Conservation (phyloP, 2,888 invertebrate species). For the Margaritifera margaritifera region DNA sequence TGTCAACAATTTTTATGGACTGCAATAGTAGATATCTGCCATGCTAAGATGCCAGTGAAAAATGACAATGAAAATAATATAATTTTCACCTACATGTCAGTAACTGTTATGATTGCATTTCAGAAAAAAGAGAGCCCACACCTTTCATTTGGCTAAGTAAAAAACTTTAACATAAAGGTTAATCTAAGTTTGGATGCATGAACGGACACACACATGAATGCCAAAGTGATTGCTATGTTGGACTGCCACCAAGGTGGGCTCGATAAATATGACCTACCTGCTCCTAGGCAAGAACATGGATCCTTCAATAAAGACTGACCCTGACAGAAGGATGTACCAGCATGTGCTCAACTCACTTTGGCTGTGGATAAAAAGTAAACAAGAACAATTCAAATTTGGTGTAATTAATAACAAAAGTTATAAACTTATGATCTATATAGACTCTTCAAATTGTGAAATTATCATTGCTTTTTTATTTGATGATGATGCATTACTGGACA, state of each 20-base stretch:
- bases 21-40: too few species aligned
- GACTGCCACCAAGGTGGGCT: neutral
- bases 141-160: too few species aligned
- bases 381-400: neutral
- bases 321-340: conserved; percentile 88
- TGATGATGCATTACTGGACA: too few species aligned
- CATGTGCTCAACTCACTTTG: conserved; percentile 86
- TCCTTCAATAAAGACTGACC: conserved; percentile 89
- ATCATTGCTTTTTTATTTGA: neutral
- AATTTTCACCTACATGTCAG: too few species aligned
- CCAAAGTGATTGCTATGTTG: neutral
- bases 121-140: too few species aligned
- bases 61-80: too few species aligned
- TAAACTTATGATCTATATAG: neutral
- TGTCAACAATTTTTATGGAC: too few species aligned
- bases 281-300: conserved; percentile 87
- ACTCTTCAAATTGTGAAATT: neutral
- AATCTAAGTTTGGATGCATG: too few species aligned
- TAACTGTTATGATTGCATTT: too few species aligned
- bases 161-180: too few species aligned
- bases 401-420: too few species aligned
- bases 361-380: conserved; percentile 73
- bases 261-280: conserved; percentile 76
- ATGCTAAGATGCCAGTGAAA: too few species aligned
- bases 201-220: neutral